Base-by-base conservation (phyloP, 2,888 invertebrate species). In the Trichacis sp. region DNA sequence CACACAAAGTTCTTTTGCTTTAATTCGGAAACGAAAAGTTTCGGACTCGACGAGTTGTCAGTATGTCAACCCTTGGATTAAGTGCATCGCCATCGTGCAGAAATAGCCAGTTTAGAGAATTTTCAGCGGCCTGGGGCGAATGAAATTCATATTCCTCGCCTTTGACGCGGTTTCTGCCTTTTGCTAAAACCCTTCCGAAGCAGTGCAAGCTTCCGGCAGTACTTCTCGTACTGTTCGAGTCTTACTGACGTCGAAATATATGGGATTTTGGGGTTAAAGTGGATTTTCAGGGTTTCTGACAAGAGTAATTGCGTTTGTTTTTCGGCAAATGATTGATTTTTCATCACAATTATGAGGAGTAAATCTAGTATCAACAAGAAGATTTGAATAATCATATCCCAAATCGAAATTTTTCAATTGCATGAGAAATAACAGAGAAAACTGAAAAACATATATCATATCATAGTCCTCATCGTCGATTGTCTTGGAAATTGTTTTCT, bases 141-240 rank as follows among this genome's bases (percentile, higher is more conserved):
- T 49, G 62, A 62, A 71, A 72, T 71, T 73, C 69, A 72, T 71
- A 73, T 71, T 71, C 70, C 72, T 55, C 56, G 67, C 68, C 69
- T 72, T 72, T 70, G 71, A 71, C 68, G 72, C 57, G 72, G 69
- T 71, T 69, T 72, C 61, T 63, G 63, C 69, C 59, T 61, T 62
- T 61, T 65, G 43, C 61, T 50, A 54, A 20, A 58, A 46, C 48
- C 46, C 54, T 36, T 47, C 46, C 19, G 38, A 42, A 36, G 30
- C 47, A 47, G 54, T 1, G 19, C 24, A 15, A 42, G 36, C 66
- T 57, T 45, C 43, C 49, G 61, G 61, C 62, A 33, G 30, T 65
- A 57, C 57, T 58, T 66, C 66, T 58, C 51, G 38, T 43, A 61
- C 50, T 61, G 36, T 18, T 43, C 24, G 24, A 33, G 33, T 33